Base-by-base conservation (phyloP, 2,797 vertebrate species). In the Galago senegalensis region DNA sequence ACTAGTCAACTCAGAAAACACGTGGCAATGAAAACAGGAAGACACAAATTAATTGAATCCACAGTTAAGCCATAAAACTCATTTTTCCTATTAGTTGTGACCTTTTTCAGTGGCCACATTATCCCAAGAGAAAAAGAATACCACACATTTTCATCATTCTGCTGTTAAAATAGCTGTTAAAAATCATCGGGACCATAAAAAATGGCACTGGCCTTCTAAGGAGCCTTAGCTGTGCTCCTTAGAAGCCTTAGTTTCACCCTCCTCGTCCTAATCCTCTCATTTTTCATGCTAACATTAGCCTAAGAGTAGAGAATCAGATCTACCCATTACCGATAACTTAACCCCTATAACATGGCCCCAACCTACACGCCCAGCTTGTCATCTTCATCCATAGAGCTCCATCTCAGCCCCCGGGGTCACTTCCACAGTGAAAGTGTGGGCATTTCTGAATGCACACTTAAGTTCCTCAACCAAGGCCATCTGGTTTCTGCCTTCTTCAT, bases 21-120 rank as follows among this genome's bases (percentile, higher is more conserved):
- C 8, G 2, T n/a, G 75, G 75, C 69, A 76, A 65, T 2, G 73
- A 79, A 84, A 90, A 89, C n/a, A 81, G 61, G 67, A 95, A 93
- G 87, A 80, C 25, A 63, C 61, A 83, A 96, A 96, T 87, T 96
- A 96, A 97, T n/a, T 60, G 72, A 94, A 95, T 43, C 81, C 92
- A 95, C 79, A 96, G 76, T 89, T 83, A 96, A 95, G 94, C 89
- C 95, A 95, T 91, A 96, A 94, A 89, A 92, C 61, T 84, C 65
- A 83, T 80, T 97, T 97, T 97, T 97, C 40, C 10, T 92, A 95
- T 87, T 97, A 97, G 82, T 27, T 87, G 31, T 53, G 79, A 94
- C 75, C 88, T 93, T 95, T 97, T 87, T 91, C 80, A 63, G 70
- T 73, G 61, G 82, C 75, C 91, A 91, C 90, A 81, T 46, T 69